Conservation (phyloP, 2,888 invertebrate species). For the Deladenus siricidicola region DNA sequence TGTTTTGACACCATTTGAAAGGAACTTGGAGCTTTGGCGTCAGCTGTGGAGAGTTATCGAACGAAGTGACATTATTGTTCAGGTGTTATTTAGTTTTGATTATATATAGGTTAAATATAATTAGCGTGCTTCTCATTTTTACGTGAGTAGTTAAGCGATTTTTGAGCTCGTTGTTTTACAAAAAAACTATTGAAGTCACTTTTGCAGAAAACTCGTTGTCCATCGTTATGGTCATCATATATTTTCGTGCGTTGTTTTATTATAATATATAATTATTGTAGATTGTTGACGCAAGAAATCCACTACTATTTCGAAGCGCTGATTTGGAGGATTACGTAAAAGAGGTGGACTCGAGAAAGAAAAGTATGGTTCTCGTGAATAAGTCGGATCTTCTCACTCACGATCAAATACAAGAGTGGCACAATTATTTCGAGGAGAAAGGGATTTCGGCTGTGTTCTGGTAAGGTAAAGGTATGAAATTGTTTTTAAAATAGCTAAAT, state of each 20-base stretch:
- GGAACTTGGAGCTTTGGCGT: slow-evolving; percentile 93
- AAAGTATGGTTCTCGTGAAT: slow-evolving; percentile 78
- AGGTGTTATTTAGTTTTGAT: slow-evolving; percentile 24
- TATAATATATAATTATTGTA: no score
- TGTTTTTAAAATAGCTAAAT: slow-evolving; percentile 68
- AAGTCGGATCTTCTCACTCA: slow-evolving; percentile 84
- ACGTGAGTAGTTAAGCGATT: no score
- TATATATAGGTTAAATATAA: no score
- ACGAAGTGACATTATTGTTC: slow-evolving; percentile 59
- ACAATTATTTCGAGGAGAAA: slow-evolving; percentile 56
- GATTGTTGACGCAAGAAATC: slow-evolving; percentile 92
- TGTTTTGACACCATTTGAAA: slow-evolving; percentile 87
- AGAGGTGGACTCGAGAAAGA: slow-evolving; percentile 67
- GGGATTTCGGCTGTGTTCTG: slow-evolving; percentile 75
- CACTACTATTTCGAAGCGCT: slow-evolving; percentile 79
- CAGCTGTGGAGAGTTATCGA: slow-evolving; percentile 98
- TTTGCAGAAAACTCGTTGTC: no score
- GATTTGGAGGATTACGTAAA: slow-evolving; percentile 80
- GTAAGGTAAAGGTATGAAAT: slow-evolving; percentile 62
- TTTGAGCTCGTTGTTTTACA: no score
- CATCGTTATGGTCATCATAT: no score
- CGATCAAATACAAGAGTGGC: slow-evolving; percentile 63
- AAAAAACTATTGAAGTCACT: no score
- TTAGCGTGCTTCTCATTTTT: no score
- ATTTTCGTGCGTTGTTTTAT: no score